These are phyloP conservation scores for Mamestra configurata DNA, from an alignment of 1,140 invertebrate genomes.

Conservation along the genomic window DNA sequence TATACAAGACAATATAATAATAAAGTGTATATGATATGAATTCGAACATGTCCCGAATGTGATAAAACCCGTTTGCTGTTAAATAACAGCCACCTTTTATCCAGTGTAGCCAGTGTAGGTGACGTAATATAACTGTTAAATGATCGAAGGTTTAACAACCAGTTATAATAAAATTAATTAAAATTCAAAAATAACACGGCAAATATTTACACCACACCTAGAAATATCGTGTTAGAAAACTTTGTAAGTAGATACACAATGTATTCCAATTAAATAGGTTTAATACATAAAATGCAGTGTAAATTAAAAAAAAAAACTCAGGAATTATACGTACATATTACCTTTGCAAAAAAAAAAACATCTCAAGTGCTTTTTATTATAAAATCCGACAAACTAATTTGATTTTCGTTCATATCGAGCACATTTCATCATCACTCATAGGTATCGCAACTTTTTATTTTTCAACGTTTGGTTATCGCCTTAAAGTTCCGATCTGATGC, in stretches of 20 bases:
- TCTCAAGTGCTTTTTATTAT: too few relatives aligned
- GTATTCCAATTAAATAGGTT: background rate
- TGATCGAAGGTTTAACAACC: background rate
- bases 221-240: background rate
- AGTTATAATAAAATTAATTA: background rate
- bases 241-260: background rate
- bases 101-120: background rate
- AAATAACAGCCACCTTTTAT: background rate
- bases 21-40: background rate
- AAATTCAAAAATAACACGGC: background rate
- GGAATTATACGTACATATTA: too few relatives aligned
- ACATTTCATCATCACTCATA: too few relatives aligned
- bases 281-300: too few relatives aligned
- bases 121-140: background rate
- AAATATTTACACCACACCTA: background rate
- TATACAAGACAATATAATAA: background rate
- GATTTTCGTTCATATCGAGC: too few relatives aligned
- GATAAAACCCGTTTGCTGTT: background rate
- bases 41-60: background rate
- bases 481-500: too few relatives aligned
- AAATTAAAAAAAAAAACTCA: too few relatives aligned
- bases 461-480: too few relatives aligned
- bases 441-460: too few relatives aligned
- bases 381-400: too few relatives aligned
- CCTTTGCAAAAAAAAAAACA: too few relatives aligned